Percentiles rank a stretch among this genome's conserved stretches.
Evolutionary conservation across 2,797 vertebrate genomes (phyloP).

Genomic region (Sphaeramia orbicularis): DNA sequence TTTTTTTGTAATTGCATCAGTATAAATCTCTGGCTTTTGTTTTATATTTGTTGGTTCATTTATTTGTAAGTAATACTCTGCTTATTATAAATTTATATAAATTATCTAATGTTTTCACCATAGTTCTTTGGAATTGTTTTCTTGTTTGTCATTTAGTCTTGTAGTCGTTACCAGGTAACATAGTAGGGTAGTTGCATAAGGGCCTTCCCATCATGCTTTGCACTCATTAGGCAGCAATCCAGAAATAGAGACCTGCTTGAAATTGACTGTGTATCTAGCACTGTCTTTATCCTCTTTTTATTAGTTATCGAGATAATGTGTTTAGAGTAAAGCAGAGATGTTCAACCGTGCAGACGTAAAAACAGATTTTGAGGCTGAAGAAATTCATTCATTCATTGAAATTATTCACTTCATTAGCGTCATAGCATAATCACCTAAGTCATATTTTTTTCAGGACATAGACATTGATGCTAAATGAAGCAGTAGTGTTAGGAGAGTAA

Average conservation of each 20-base stretch:
- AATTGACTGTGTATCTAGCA: constrained; percentile 50
- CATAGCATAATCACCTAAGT: no score
- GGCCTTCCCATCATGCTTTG: constrained; percentile 63
- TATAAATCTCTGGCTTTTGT: neutral
- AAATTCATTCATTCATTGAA: neutral
- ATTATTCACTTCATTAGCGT: no score
- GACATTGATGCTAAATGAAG: no score
- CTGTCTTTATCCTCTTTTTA: constrained; percentile 36
- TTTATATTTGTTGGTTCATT: neutral
- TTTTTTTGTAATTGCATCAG: no score
- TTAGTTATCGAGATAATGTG: constrained; percentile 29
- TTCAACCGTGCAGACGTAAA: neutral
- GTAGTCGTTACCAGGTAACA: constrained; percentile 70
- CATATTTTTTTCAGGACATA: no score
- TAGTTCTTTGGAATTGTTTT: constrained; percentile 31
- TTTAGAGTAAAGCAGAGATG: constrained; percentile 22
- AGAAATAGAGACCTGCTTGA: constrained; percentile 63
- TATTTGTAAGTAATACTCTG: neutral
- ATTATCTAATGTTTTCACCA: constrained; percentile 7
- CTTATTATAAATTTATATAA: neutral
- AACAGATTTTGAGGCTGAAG: neutral
- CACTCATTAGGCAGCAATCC: constrained; percentile 62
- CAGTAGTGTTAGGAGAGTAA: no score
- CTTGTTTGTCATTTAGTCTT: constrained; percentile 47
- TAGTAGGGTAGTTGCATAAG: constrained; percentile 55